Conservation (phyloP, 2,113 vertebrate species). For the Lipotes vexillifer region DNA sequence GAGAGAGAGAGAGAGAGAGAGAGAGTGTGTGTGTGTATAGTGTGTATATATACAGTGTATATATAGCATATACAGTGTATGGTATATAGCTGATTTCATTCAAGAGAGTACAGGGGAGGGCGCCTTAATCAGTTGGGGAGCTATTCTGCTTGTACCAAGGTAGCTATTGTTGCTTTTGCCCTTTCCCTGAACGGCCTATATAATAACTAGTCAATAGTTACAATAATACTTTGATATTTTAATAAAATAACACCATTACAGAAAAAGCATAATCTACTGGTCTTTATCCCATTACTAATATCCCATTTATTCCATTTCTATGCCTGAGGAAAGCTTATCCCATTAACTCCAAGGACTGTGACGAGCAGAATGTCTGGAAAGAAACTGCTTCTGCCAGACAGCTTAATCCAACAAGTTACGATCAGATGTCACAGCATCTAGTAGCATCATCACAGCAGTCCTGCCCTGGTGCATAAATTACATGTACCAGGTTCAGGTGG, state of each 20-base stretch:
- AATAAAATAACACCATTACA: constrained; percentile 12
- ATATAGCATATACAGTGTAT: neutral
- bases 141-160: neutral
- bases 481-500: neutral
- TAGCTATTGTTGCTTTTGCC: neutral
- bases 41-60: neutral
- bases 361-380: neutral
- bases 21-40: neutral
- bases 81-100: neutral
- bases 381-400: neutral
- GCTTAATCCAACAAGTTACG: neutral
- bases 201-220: neutral
- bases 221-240: neutral
- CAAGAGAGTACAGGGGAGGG: neutral
- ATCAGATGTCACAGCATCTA: neutral
- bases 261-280: neutral
- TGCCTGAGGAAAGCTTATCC: neutral
- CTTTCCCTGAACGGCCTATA: neutral
- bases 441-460: neutral
- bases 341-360: neutral
- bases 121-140: neutral
- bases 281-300: neutral
- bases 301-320: neutral
- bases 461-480: neutral
- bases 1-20: too few relatives aligned